Percentiles rank a stretch among this genome's conserved stretches.
Evolutionary conservation across 1,140 invertebrate species (phyloP).

Genomic region (Ridgeia piscesae): DNA sequence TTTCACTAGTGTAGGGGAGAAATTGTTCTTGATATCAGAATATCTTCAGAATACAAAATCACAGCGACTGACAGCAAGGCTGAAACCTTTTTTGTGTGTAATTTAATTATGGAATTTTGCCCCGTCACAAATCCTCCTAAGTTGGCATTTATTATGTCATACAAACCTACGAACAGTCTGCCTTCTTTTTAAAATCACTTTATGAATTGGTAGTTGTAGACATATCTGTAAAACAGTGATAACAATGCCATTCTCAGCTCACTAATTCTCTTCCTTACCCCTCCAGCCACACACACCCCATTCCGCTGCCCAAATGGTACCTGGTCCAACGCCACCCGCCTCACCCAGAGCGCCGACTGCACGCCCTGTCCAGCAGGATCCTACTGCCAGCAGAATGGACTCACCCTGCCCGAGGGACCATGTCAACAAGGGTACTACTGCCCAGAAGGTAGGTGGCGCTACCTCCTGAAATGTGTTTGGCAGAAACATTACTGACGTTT

Average conservation of each 20-base stretch:
- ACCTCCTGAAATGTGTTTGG: no score
- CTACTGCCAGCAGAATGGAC: constrained; percentile 47
- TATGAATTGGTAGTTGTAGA: neutral
- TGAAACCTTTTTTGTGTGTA: no score
- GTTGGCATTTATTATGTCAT: no score
- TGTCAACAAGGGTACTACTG: constrained; percentile 54
- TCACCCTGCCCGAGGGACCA: constrained; percentile 43
- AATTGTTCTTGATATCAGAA: no score
- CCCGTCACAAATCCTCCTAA: no score
- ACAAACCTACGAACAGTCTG: no score
- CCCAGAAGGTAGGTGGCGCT: constrained; percentile 38
- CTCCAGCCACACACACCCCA: constrained; percentile 49
- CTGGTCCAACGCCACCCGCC: constrained; percentile 46
- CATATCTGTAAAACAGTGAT: neutral
- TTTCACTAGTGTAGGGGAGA: no score
- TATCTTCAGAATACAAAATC: no score
- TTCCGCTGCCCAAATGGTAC: constrained; percentile 46
- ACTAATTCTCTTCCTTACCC: neutral
- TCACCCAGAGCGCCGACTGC: constrained; percentile 36
- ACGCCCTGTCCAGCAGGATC: constrained; percentile 48
- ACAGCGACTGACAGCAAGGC: no score
- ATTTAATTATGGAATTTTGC: no score
- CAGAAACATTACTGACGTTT: no score
- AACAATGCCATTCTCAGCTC: neutral
- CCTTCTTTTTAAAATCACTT: neutral